These are phyloP conservation scores for Lumbricus terrestris DNA, from an alignment of 2,888 invertebrate genomes.

Conservation along the genomic window DNA sequence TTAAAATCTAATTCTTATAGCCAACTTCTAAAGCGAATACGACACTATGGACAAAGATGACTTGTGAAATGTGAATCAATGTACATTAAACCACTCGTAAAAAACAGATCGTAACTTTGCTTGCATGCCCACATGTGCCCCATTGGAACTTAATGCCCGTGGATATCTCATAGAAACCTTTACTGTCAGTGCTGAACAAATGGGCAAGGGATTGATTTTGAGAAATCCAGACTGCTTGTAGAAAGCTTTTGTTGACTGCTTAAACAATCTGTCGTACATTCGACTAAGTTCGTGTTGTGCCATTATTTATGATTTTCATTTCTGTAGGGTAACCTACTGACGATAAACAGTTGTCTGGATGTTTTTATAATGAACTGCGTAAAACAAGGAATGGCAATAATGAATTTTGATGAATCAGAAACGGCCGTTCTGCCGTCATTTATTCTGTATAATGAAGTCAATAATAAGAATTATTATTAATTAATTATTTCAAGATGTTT, in stretches of 20 bases:
- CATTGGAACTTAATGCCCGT: too few species aligned
- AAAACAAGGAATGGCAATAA: not conserved
- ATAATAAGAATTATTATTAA: not conserved
- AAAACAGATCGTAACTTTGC: too few species aligned
- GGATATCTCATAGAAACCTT: too few species aligned
- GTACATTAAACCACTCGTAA: too few species aligned
- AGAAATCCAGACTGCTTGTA: too few species aligned
- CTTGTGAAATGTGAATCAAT: too few species aligned
- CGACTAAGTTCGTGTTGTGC: not conserved
- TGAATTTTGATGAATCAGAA: not conserved
- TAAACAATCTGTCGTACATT: not conserved
- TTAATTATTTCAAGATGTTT: not conserved
- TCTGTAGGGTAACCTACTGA: not conserved
- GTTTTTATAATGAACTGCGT: not conserved
- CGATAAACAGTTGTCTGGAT: not conserved
- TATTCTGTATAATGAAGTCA: not conserved
- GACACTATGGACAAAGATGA: too few species aligned
- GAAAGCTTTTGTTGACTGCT: not conserved
- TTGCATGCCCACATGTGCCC: too few species aligned
- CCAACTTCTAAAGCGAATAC: too few species aligned
- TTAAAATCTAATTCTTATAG: too few species aligned
- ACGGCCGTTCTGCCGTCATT: not conserved
- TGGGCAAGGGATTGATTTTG: too few species aligned
- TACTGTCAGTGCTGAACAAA: too few species aligned
- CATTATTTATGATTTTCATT: not conserved